phyloP scores from a whole-genome alignment of 2,113 vertebrate species.

The Seriola dumerili region DNA sequence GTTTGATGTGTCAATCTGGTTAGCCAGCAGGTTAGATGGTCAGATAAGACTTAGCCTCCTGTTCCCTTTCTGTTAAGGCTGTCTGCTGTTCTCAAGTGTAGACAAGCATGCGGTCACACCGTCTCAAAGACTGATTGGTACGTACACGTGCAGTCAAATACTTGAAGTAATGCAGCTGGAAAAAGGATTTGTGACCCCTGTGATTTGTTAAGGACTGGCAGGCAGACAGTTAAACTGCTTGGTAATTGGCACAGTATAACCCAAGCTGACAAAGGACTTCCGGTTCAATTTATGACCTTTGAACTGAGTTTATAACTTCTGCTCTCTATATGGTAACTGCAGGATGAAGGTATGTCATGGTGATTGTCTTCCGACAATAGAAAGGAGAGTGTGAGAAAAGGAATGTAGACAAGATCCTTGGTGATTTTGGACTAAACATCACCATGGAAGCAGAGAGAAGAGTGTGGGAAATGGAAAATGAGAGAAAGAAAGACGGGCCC shows the following conservation, averaged over 20 bases:
- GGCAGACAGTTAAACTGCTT: conserved; percentile 23
- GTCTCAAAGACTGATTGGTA: not conserved
- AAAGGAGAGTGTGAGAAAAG: not conserved
- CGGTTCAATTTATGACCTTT: conserved; percentile 57
- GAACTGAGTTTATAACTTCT: conserved; percentile 34
- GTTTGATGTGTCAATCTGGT: conserved; percentile 32
- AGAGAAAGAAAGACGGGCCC: not conserved
- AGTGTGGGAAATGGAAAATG: conserved; percentile 40
- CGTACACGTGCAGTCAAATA: conserved; percentile 12
- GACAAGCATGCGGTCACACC: not conserved
- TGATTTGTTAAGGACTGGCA: conserved; percentile 41
- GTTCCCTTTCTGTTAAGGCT: conserved; percentile 19
- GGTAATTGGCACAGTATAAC: conserved; percentile 39
- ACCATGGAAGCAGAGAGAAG: conserved; percentile 23
- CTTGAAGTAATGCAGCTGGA: conserved; percentile 32
- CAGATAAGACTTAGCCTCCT: conserved; percentile 35
- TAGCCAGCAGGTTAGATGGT: conserved; percentile 41
- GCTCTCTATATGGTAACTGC: conserved; percentile 10
- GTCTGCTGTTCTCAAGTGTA: conserved; percentile 5
- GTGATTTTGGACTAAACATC: conserved; percentile 34
- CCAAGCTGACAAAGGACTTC: conserved; percentile 41
- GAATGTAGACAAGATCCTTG: not conserved
- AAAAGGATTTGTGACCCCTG: conserved; percentile 22
- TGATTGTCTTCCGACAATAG: conserved; percentile 22
- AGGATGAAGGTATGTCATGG: conserved; percentile 38